Percentiles rank a stretch among this genome's conserved stretches.
These are phyloP conservation scores for Charina bottae DNA, from an alignment of 2,113 vertebrate genomes.

Conservation along the genomic window DNA sequence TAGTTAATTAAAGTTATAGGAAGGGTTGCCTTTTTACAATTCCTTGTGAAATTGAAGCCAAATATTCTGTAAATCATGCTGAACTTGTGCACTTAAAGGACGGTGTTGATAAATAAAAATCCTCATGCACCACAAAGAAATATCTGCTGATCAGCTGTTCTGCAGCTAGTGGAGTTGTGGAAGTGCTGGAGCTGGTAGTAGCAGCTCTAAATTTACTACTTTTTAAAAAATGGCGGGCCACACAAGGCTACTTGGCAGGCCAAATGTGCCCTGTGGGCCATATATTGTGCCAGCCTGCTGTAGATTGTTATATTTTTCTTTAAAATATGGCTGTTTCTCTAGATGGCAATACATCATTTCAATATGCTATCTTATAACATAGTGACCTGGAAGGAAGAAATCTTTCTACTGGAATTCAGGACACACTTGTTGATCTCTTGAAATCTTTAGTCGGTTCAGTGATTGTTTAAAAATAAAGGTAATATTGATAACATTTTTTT, in stretches of 20 bases:
- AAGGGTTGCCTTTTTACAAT: conserved; percentile 29
- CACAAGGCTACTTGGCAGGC: not conserved
- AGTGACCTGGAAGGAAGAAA: conserved; percentile 52
- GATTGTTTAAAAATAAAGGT: not conserved
- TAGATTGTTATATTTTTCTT: conserved; percentile 50
- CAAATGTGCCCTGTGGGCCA: not conserved
- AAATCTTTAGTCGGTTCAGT: conserved; percentile 45
- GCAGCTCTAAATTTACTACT: not conserved
- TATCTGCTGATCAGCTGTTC: not conserved
- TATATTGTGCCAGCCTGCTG: not conserved
- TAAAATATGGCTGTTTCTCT: conserved; percentile 45
- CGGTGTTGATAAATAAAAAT: not conserved
- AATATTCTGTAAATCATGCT: conserved; percentile 17
- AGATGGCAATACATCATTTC: conserved; percentile 48
- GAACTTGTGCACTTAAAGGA: not conserved
- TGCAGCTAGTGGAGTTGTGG: not conserved
- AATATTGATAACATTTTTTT: conserved; percentile 14
- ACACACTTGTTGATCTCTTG: conserved; percentile 32
- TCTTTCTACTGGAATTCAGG: conserved; percentile 50
- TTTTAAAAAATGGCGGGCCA: not conserved
- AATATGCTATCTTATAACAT: conserved; percentile 20
- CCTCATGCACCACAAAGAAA: not conserved
- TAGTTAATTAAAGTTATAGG: conserved; percentile 1
- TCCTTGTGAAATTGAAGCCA: conserved; percentile 27
- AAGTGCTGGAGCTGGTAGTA: not conserved